Base-by-base conservation (phyloP, 2,888 invertebrate species). In the Heliconius hortense region DNA sequence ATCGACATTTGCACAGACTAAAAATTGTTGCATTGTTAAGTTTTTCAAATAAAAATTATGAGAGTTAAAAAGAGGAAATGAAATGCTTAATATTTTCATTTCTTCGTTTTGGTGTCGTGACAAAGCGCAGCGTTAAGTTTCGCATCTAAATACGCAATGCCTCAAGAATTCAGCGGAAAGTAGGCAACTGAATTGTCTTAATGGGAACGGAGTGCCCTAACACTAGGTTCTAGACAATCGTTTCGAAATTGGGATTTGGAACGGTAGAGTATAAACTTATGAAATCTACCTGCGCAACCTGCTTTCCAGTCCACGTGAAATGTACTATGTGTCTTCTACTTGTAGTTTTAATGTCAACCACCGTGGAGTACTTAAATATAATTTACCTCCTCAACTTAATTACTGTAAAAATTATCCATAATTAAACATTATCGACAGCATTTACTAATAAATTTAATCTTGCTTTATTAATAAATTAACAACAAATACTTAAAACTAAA, bases 1-100 rank as follows among this genome's bases (percentile, higher is more conserved):
- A 88, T 79, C 89, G 81, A 84, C 81, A 74, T 4, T 26, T 39
- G 8, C 77, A 81, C 78, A 80, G 80, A 77, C 56, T 73, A 71
- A 60, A 71, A 60, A 68, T 60, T 24, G 11, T 43, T 13, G 78
- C 69, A 48, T 0, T 43, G 1, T 8, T 66, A 24, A 66, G 4
- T 39, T 43, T 15, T 3, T 43, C 8, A 24, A 66, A 24, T 66
- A 39, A 24, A 35, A 39, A 39, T 39, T 31, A 21, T 2, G 7
- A 5, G 21, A 48, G 15, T 48, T 18, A 43, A 43, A 43, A 3
- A 13, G 48, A 48, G 18, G 48, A 48, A 48, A 48, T 48, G 5
- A 56, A 56, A 56, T 56, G n/a, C 3, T n/a, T n/a, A 53, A 21
- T 53, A 56, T 56, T 10, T 56, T 56, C 0, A n/a, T 56, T 56